A percentile compares a stretch with the other conserved stretches of the same genome.
phyloP scores from a whole-genome alignment of 2,888 invertebrate species.

The Carabus problematicus region DNA sequence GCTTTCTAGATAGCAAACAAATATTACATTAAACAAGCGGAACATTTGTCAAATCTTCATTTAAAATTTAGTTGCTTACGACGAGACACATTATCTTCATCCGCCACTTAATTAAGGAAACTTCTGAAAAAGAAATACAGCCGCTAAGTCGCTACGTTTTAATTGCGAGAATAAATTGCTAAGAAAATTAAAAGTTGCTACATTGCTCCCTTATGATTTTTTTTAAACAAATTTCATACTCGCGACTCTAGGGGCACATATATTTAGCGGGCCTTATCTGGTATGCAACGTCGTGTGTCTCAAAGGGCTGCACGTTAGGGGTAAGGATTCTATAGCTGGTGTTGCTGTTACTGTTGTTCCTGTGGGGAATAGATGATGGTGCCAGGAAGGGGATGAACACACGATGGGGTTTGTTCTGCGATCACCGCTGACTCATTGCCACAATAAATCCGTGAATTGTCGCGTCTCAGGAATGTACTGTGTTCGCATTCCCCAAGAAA shows the following conservation, averaged over 20 bases:
- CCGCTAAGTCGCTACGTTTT: constrained; percentile 18
- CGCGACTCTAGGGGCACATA: constrained; percentile 32
- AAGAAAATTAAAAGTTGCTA: constrained; percentile 40
- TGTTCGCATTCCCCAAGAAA: constrained; percentile 26
- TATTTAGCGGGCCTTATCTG: constrained; percentile 38
- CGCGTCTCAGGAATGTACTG: constrained; percentile 15
- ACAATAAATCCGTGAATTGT: constrained; percentile 41
- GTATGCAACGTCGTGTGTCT: constrained; percentile 30
- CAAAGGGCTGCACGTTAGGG: constrained; percentile 11
- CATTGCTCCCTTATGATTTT: constrained; percentile 36
- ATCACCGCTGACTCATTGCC: constrained; percentile 36
- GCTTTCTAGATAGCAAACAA: too few relatives aligned
- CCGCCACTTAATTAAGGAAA: constrained; percentile 38
- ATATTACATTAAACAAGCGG: too few relatives aligned
- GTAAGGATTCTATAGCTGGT: constrained; percentile 13
- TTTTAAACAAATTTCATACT: constrained; percentile 39
- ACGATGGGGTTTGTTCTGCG: background rate
- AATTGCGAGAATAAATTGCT: constrained; percentile 39
- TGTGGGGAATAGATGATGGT: constrained; percentile 8
- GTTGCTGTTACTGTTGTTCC: too few relatives aligned
- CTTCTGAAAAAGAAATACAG: constrained; percentile 23
- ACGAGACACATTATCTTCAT: constrained; percentile 33
- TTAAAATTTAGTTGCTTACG: constrained; percentile 34
- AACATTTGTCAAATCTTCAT: constrained; percentile 4
- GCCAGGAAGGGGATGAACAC: too few relatives aligned